phyloP scores from a whole-genome alignment of 2,888 invertebrate genomes.

The Pherbina coryleti region DNA sequence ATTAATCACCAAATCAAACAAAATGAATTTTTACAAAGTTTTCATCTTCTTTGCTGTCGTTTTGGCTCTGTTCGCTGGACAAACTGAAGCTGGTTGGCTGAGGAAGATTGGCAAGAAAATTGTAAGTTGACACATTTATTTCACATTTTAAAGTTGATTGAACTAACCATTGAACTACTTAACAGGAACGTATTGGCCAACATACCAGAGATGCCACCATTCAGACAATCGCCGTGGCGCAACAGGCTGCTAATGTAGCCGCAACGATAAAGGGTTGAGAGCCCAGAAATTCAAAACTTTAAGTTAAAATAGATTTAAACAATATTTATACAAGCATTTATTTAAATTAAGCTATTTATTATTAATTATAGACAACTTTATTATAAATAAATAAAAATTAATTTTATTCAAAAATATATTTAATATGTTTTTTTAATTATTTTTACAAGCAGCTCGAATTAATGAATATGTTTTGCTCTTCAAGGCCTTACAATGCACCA shows the following conservation, averaged over 20 bases:
- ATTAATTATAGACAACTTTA: no score
- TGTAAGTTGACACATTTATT: constrained; percentile 50
- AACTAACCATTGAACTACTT: constrained; percentile 24
- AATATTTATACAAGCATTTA: no score
- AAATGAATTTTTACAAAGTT: constrained; percentile 54
- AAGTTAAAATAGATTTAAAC: no score
- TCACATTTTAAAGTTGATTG: not conserved
- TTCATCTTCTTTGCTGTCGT: constrained; percentile 49
- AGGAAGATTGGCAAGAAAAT: constrained; percentile 60
- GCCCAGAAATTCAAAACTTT: no score
- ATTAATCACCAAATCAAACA: no score
- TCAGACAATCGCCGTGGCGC: constrained; percentile 51
- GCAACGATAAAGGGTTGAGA: constrained; percentile 48
- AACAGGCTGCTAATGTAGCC: constrained; percentile 55
- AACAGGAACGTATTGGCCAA: constrained; percentile 53
- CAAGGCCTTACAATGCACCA: no score
- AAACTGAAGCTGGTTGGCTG: constrained; percentile 56
- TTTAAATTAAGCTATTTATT: no score
- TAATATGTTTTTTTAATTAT: no score
- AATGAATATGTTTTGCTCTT: no score
- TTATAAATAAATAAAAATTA: no score
- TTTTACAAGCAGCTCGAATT: no score
- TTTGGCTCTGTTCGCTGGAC: constrained; percentile 46
- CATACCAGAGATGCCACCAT: constrained; percentile 55
- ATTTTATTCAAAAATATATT: no score